Conservation (phyloP, 2,113 vertebrate species). For the Istiophorus platypterus region DNA sequence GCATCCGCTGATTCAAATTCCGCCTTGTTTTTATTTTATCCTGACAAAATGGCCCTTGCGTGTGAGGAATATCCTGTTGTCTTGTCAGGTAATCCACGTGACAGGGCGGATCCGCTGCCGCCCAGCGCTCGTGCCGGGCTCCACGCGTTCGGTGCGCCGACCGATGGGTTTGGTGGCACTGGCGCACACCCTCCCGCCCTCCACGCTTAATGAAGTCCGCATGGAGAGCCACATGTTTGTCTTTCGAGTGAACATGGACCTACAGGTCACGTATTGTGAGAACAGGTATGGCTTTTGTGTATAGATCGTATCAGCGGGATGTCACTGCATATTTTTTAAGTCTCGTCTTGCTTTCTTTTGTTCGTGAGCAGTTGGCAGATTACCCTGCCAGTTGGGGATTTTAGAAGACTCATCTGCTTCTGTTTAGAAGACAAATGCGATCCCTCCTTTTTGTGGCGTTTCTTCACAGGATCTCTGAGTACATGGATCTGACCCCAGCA, state of each 20-base stretch:
- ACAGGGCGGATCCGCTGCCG: constrained; percentile 88
- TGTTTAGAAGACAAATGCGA: constrained; percentile 40
- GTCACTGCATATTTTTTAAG: constrained; percentile 2
- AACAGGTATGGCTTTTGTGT: constrained; percentile 84
- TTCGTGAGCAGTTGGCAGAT: constrained; percentile 45
- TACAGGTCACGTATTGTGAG: constrained; percentile 93
- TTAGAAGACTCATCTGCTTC: constrained; percentile 40
- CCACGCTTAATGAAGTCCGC: constrained; percentile 91
- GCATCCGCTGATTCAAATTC: neutral
- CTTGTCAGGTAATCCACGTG: constrained; percentile 90
- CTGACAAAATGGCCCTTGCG: neutral
- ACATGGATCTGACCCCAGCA: constrained; percentile 91
- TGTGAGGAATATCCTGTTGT: neutral
- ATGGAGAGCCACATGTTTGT: constrained; percentile 93
- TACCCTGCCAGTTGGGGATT: constrained; percentile 47
- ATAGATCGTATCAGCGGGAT: neutral
- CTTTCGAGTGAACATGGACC: constrained; percentile 92
- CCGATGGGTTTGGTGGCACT: constrained; percentile 90
- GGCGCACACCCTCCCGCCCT: constrained; percentile 90
- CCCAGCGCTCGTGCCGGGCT: constrained; percentile 80
- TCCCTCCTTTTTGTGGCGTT: constrained; percentile 3
- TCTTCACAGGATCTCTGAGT: constrained; percentile 88
- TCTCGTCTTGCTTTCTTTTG: constrained; percentile 40
- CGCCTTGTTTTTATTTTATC: neutral
- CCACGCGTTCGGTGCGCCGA: constrained; percentile 80